Base-by-base conservation (phyloP, 1,140 invertebrate species). In the Dreissena rostriformis region DNA sequence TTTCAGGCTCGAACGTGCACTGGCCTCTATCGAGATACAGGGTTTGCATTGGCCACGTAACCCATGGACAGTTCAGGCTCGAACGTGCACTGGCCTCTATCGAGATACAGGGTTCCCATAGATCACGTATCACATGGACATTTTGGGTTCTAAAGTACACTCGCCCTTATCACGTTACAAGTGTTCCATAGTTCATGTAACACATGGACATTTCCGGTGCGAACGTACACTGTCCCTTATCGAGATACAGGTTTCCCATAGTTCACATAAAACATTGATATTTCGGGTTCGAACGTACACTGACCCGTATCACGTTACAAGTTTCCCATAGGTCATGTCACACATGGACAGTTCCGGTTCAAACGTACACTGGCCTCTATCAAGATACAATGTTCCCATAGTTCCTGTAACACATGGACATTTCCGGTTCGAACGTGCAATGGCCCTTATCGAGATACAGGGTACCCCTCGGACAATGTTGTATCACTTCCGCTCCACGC, bases 221-320 rank as follows among this genome's bases (percentile, higher is more conserved):
- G 49, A 87, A 87, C 17, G 86, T 87, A 17, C 86, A 87, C 53
- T 85, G 86, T 19, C 86, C 86, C n/a, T n/a, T n/a, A n/a, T n/a
- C n/a, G n/a, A n/a, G n/a, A n/a, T n/a, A n/a, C n/a, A n/a, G n/a
- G n/a, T n/a, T n/a, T n/a, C n/a, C n/a, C n/a, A n/a, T n/a, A n/a
- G n/a, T n/a, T n/a, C n/a, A n/a, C n/a, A n/a, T n/a, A n/a, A n/a
- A n/a, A n/a, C n/a, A 66, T 77, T 1, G 82, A 84, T 51, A 81
- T 65, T 26, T 85, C 24, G 22, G 70, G 68, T 11, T 85, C 75
- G 49, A 87, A 87, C 17, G 86, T 87, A 17, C 86, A 87, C 53
- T 85, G 86, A 14, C 86, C 86, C n/a, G n/a, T n/a, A n/a, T n/a
- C n/a, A n/a, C n/a, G n/a, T n/a, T n/a, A n/a, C n/a, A n/a, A n/a